These are phyloP conservation scores for Planococcus citri DNA, from an alignment of 1,140 invertebrate genomes.

Conservation along the genomic window DNA sequence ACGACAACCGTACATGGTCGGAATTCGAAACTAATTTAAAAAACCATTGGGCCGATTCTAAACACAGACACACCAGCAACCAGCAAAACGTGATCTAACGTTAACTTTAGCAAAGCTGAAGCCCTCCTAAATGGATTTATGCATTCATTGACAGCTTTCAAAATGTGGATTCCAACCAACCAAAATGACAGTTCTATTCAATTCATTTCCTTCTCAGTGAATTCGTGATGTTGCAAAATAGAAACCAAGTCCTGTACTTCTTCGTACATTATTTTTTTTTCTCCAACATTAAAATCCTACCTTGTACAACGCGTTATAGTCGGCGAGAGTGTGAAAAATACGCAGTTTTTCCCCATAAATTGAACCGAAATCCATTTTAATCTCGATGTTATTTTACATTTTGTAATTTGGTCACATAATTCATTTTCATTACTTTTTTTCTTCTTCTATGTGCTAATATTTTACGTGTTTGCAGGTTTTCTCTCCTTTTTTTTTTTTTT, in stretches of 20 bases:
- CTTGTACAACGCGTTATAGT: too few species aligned
- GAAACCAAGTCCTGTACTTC: not conserved
- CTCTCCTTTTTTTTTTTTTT: too few species aligned
- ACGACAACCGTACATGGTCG: not conserved
- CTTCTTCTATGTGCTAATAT: too few species aligned
- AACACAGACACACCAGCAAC: not conserved
- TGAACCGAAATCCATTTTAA: too few species aligned
- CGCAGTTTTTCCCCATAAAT: too few species aligned
- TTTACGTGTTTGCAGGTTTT: too few species aligned
- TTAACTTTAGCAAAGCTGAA: not conserved
- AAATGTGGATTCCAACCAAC: not conserved
- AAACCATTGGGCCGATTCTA: not conserved
- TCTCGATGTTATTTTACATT: too few species aligned
- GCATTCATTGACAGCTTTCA: not conserved
- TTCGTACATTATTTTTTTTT: too few species aligned
- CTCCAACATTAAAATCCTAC: too few species aligned
- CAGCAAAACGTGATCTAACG: not conserved
- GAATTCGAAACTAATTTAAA: slow-evolving; percentile 4
- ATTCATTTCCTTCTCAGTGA: not conserved
- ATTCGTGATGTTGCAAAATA: not conserved
- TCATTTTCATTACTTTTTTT: too few species aligned
- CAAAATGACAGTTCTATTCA: slow-evolving; percentile 3
- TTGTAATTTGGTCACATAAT: too few species aligned
- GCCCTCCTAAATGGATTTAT: not conserved
- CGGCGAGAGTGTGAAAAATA: too few species aligned